Evolutionary conservation across 2,888 invertebrate genomes (phyloP).

Genomic region (Apodemia duryi): DNA sequence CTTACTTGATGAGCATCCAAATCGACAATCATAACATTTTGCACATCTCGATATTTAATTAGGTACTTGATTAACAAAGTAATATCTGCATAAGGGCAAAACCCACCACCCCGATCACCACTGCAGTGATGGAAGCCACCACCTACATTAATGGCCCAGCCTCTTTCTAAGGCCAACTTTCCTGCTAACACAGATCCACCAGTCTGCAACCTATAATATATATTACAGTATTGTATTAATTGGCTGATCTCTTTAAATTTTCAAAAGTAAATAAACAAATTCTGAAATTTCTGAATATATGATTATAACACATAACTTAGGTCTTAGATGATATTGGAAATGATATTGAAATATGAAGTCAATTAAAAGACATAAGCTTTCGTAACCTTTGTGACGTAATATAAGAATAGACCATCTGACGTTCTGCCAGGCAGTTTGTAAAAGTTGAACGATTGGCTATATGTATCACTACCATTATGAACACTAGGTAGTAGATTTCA

Average conservation of each 20-base stretch:
- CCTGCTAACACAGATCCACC: slow-evolving; percentile 92
- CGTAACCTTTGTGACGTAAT: too few relatives aligned
- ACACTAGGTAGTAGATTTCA: too few relatives aligned
- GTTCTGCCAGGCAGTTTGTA: too few relatives aligned
- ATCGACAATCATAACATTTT: slow-evolving; percentile 91
- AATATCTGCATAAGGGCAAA: slow-evolving; percentile 95
- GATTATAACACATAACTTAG: too few relatives aligned
- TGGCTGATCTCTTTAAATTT: neutral
- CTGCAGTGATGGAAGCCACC: slow-evolving; percentile 96
- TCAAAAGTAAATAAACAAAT: too few relatives aligned
- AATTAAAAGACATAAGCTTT: too few relatives aligned
- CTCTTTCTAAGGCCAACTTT: slow-evolving; percentile 87
- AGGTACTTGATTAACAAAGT: slow-evolving; percentile 86
- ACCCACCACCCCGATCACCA: slow-evolving; percentile 87
- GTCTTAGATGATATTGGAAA: too few relatives aligned
- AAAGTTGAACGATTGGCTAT: too few relatives aligned
- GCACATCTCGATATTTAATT: slow-evolving; percentile 76
- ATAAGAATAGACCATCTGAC: too few relatives aligned
- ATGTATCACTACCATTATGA: too few relatives aligned
- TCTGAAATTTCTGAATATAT: too few relatives aligned
- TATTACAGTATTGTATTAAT: neutral
- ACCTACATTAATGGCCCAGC: slow-evolving; percentile 94
- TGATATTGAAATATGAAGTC: too few relatives aligned
- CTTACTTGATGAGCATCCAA: slow-evolving; percentile 93
- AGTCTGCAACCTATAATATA: slow-evolving; percentile 81